Conservation (phyloP, 1,140 invertebrate species). For the Gryon sp. region DNA sequence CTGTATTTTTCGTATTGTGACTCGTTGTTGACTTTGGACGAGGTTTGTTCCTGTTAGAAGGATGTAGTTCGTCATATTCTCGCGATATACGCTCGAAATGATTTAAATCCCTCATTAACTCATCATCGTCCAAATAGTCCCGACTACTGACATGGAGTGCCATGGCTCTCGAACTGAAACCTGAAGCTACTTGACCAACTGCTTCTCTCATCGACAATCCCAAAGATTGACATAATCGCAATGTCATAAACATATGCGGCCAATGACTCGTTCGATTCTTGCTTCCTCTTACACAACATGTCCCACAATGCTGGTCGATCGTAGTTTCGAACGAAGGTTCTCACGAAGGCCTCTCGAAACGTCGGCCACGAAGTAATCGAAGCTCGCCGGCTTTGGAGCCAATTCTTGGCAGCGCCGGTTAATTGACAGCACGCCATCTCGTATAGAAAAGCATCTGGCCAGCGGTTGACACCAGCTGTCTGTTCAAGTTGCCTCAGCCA, state of each 20-base stretch:
- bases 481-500: too few relatives aligned
- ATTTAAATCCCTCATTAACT: background rate
- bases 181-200: background rate
- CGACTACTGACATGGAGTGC: background rate
- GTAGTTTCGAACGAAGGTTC: background rate
- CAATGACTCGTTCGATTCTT: background rate
- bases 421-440: too few relatives aligned
- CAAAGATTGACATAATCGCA: background rate
- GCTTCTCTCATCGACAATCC: background rate
- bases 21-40: too few relatives aligned
- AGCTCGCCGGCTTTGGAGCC: background rate
- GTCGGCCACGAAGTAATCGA: background rate
- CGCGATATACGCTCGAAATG: too few relatives aligned
- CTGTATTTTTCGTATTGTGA: too few relatives aligned
- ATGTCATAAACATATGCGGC: background rate
- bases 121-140: background rate
- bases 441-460: too few relatives aligned
- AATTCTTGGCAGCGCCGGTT: background rate
- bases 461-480: too few relatives aligned
- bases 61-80: too few relatives aligned
- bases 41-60: too few relatives aligned
- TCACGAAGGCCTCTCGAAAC: background rate
- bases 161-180: background rate
- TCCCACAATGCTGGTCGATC: background rate
- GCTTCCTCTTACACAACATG: background rate